Conservation (phyloP, 2,888 invertebrate species). For the Furcula furcula region DNA sequence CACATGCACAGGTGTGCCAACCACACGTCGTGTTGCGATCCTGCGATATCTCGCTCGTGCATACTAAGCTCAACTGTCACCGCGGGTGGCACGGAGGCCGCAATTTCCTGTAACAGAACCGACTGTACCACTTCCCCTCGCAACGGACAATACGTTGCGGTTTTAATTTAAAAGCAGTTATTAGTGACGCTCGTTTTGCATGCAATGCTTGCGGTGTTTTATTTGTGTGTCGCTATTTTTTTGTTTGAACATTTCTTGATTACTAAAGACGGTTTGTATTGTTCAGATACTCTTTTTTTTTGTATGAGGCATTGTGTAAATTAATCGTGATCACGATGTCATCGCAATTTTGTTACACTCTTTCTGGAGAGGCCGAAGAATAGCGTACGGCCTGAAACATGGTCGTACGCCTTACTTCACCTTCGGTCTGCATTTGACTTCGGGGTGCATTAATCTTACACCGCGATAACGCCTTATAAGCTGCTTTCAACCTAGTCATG, state of each 20-base stretch:
- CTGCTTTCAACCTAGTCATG: no score
- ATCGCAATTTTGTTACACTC: no score
- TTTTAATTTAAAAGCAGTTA: conserved; percentile 47
- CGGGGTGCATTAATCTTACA: no score
- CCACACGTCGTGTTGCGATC: conserved; percentile 24
- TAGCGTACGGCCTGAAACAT: no score
- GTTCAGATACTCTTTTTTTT: no score
- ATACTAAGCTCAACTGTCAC: conserved; percentile 26
- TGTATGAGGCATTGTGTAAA: no score
- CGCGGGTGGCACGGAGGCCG: conserved; percentile 33
- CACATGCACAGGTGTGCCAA: conserved; percentile 28
- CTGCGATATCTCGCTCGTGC: conserved; percentile 24
- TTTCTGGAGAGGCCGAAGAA: no score
- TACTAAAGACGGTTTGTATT: no score
- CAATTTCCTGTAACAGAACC: conserved; percentile 56
- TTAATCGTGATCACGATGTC: no score
- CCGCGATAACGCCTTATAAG: no score
- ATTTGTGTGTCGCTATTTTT: background rate
- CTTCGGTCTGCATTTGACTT: no score
- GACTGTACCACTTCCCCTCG: conserved; percentile 37
- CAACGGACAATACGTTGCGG: conserved; percentile 42
- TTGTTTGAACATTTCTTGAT: background rate
- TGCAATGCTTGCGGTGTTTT: conserved; percentile 7
- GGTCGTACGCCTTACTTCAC: no score
- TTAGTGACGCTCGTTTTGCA: conserved; percentile 22